A percentile compares a stretch with the other conserved stretches of the same genome.
Evolutionary conservation across 1,140 invertebrate species (phyloP).

Genomic region (Choristoneura fumiferana): DNA sequence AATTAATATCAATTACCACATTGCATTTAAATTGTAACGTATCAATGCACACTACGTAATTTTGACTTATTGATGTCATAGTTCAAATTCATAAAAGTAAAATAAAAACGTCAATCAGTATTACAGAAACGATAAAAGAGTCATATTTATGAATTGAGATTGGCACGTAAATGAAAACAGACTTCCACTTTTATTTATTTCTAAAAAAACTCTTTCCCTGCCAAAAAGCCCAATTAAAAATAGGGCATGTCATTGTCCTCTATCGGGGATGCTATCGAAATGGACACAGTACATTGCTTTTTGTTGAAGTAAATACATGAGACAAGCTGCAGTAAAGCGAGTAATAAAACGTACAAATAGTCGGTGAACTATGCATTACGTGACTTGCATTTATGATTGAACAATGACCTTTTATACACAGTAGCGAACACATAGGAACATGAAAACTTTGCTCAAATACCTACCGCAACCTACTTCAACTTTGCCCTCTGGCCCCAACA

Average conservation of each 20-base stretch:
- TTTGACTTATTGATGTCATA: too few relatives aligned
- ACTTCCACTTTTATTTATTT: constrained; percentile 61
- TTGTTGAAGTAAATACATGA: neutral
- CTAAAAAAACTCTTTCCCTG: constrained; percentile 39
- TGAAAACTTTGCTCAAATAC: too few relatives aligned
- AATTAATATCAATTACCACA: too few relatives aligned
- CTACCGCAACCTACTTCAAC: too few relatives aligned
- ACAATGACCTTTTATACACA: neutral
- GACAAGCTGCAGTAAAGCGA: neutral
- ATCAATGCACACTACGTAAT: too few relatives aligned
- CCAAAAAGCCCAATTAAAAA: constrained; percentile 45
- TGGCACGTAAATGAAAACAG: constrained; percentile 45
- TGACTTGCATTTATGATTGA: neutral
- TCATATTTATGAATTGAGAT: constrained; percentile 46
- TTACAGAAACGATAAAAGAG: constrained; percentile 28
- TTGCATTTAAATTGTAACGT: too few relatives aligned
- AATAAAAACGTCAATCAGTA: constrained; percentile 39
- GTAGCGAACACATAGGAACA: neutral
- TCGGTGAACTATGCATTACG: neutral
- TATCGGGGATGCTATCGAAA: neutral
- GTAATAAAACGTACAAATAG: neutral
- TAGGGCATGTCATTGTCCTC: constrained; percentile 24
- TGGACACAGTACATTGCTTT: neutral
- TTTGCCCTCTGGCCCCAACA: too few relatives aligned
- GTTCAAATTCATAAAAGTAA: too few relatives aligned